Conservation (phyloP, 2,797 vertebrate genomes). For the Epinephelus malabaricus region DNA sequence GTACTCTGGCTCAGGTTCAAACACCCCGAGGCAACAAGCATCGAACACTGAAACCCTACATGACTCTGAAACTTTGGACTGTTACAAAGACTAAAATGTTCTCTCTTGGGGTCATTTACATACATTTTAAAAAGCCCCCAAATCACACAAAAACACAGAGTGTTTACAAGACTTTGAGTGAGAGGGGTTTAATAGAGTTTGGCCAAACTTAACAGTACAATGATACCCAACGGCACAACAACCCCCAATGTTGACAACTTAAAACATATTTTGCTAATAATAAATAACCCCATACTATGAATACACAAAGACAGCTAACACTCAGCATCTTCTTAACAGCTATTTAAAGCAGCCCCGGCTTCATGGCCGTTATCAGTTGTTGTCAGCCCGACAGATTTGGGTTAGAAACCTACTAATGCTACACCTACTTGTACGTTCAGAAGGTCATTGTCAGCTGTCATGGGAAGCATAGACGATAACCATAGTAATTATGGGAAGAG, state of each 20-base stretch:
- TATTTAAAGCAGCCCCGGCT: too few relatives aligned
- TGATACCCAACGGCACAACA: neutral
- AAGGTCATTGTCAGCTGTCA: too few relatives aligned
- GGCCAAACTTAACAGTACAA: neutral
- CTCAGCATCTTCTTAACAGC: too few relatives aligned
- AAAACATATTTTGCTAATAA: neutral
- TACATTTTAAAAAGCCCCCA: neutral
- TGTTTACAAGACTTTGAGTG: neutral
- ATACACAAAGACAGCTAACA: too few relatives aligned
- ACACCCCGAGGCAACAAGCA: slow-evolving; percentile 9
- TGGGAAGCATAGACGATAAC: too few relatives aligned
- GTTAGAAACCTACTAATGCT: too few relatives aligned
- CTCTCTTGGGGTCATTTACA: neutral
- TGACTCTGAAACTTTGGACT: slow-evolving; percentile 19
- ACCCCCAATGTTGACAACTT: neutral
- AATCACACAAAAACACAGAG: neutral
- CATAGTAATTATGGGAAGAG: too few relatives aligned
- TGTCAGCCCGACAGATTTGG: too few relatives aligned
- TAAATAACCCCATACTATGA: neutral
- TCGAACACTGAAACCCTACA: slow-evolving; percentile 16
- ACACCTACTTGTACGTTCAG: too few relatives aligned
- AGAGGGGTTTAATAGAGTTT: neutral
- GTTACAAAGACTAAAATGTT: slow-evolving; percentile 6
- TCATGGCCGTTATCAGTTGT: too few relatives aligned
- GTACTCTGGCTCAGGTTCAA: slow-evolving; percentile 43